These are phyloP conservation scores for Raja brachyura DNA, from an alignment of 2,113 vertebrate genomes.

Conservation along the genomic window DNA sequence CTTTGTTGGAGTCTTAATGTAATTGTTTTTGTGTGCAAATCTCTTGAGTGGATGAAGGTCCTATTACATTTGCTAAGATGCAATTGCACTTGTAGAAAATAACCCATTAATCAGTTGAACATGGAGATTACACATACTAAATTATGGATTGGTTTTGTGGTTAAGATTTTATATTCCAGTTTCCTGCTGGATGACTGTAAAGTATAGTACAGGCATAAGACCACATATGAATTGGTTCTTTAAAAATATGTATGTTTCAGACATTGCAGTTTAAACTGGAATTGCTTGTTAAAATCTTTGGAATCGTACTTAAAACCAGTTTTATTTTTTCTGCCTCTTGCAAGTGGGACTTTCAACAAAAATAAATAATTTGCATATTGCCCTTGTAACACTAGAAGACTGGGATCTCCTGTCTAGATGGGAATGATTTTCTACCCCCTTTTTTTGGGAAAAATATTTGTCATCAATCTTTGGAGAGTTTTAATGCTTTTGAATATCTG, in stretches of 20 bases:
- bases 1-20: too few species aligned
- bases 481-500: too few species aligned
- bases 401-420: not conserved
- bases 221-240: not conserved
- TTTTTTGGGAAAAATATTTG: not conserved
- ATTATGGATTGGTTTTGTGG: not conserved
- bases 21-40: too few species aligned
- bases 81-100: not conserved
- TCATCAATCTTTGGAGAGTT: not conserved
- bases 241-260: not conserved
- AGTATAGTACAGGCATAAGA: not conserved
- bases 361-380: not conserved
- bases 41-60: too few species aligned
- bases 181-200: not conserved
- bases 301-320: not conserved
- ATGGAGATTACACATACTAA: not conserved
- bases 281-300: not conserved
- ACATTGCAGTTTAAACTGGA: not conserved
- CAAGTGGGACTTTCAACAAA: not conserved
- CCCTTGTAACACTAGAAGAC: not conserved
- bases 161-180: not conserved
- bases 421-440: not conserved
- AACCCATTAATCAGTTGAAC: not conserved
- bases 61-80: not conserved
- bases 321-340: not conserved